Percentiles rank a stretch among this genome's conserved stretches.
These are phyloP conservation scores for Abscondita cerata DNA, from an alignment of 2,888 invertebrate genomes.

Conservation along the genomic window DNA sequence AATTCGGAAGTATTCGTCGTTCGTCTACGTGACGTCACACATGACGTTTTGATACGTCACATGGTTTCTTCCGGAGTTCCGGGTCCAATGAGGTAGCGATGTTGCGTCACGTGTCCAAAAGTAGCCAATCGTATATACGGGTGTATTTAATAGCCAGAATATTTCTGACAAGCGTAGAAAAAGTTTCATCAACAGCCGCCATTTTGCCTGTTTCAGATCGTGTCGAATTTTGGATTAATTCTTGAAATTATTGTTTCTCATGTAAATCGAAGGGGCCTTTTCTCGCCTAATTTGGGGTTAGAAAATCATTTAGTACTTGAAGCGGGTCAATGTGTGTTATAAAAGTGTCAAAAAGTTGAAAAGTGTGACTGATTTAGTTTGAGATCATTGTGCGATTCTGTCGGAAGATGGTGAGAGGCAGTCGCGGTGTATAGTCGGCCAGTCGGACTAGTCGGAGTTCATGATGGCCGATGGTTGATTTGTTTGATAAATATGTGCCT, in stretches of 20 bases:
- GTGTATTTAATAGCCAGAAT: conserved; percentile 63
- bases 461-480: conserved; percentile 82
- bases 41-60: conserved; percentile 32
- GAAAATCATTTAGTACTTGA: conserved; percentile 52
- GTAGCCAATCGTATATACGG: conserved; percentile 56
- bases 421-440: conserved; percentile 63
- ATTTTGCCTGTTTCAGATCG: conserved; percentile 86
- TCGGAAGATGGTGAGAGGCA: conserved; percentile 78
- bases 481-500: conserved; percentile 76
- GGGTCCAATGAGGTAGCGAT: conserved; percentile 55
- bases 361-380: conserved; percentile 70
- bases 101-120: conserved; percentile 60
- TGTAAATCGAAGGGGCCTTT: conserved; percentile 56
- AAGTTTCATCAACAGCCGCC: conserved; percentile 96
- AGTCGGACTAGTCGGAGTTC: conserved; percentile 73
- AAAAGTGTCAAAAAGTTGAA: conserved; percentile 64
- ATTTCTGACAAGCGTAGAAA: conserved; percentile 94
- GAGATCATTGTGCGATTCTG: conserved; percentile 77
- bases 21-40: conserved; percentile 31
- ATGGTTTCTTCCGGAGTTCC: conserved; percentile 54
- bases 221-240: conserved; percentile 78
- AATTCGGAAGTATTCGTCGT: conserved; percentile 31
- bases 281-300: conserved; percentile 55
- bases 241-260: conserved; percentile 69
- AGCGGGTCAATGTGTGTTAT: conserved; percentile 56